Evolutionary conservation across 2,888 invertebrate genomes (phyloP), one percentile per base, ranked within the genome.

Genomic region (Loripinus fragilis): DNA sequence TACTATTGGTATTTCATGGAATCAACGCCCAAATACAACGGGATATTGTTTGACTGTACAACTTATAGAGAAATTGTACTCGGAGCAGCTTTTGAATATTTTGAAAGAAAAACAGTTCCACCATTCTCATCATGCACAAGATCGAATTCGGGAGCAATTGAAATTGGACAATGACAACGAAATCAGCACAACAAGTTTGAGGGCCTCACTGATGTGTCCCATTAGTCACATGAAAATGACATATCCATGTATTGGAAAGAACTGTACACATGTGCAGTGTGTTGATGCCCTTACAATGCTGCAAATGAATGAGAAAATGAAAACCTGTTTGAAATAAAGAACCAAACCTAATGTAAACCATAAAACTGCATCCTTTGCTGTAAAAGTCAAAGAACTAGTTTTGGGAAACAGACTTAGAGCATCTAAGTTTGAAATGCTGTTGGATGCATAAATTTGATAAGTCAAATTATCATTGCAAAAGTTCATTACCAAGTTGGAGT

Each of bases 241-340:
- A 23, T 50, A 30, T 35, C 77, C 77, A 15, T 77, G 77, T 48
- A 25, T 72, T 3, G 71, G 73, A 10, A 64, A n/a, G 15, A 20
- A 60, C 23, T 77, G 77, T 30, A 30, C 10, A 5, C 77, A 77
- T 33, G 48, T 73, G 2, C 77, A 77, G 77, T 77, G 77, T 73
- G 45, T 77, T 17, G 77, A 77, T 73, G 77, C 77, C n/a, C 30
- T 25, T 2, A 73, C 69, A 10, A 23, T 77, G 17, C 70, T 77
- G 8, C 17, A 48, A 23, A 73, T 77, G 77, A 73, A 69, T 33
- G 30, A 68, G 25, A 55, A 41, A n/a, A 67, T n/a, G n/a, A n/a
- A n/a, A n/a, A n/a, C n/a, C n/a, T n/a, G n/a, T n/a, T n/a, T n/a
- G n/a, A n/a, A n/a, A n/a, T n/a, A n/a, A n/a, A n/a, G n/a, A n/a